Percentiles rank a stretch among this genome's conserved stretches.
phyloP scores from a whole-genome alignment of 64 coral and sea anemone genomes.

The Dendrophyllia cribrosa region DNA sequence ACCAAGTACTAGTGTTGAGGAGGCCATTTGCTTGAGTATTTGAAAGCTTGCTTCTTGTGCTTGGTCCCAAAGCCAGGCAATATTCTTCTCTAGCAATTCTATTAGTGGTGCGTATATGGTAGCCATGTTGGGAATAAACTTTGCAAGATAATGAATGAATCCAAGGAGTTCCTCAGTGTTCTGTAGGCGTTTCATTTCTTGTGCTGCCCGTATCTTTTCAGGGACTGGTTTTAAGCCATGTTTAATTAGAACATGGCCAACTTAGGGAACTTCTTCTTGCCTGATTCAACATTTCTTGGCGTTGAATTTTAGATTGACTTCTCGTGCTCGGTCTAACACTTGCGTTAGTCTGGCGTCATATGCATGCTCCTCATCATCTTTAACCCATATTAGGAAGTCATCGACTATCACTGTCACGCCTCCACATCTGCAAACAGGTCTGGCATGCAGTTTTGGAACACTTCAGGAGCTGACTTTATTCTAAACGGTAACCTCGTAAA shows the following conservation, averaged over 20 bases:
- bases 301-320: conserved; percentile 39
- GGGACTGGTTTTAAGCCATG: conserved; percentile 57
- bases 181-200: conserved; percentile 33
- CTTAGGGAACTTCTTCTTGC: conserved; percentile 27
- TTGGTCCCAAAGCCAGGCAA: conserved; percentile 45
- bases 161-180: conserved; percentile 29
- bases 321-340: conserved; percentile 31
- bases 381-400: conserved; percentile 53
- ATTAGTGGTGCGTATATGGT: conserved; percentile 41
- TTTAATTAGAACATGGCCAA: conserved; percentile 58
- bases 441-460: conserved; percentile 62
- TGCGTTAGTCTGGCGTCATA: conserved; percentile 34
- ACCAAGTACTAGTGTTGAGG: conserved; percentile 18
- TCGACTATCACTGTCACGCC: conserved; percentile 38
- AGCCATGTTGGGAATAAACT: conserved; percentile 57
- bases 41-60: conserved; percentile 50
- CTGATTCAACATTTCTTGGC: conserved; percentile 39
- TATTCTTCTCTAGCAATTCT: conserved; percentile 43
- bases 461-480: conserved; percentile 56
- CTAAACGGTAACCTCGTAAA: conserved; percentile 58
- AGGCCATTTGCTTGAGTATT: conserved; percentile 24
- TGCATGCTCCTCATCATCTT: conserved; percentile 40
- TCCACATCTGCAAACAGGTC: conserved; percentile 32
- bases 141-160: conserved; percentile 51
- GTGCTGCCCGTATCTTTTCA: conserved; percentile 47